Evolutionary conservation across 2,888 invertebrate species (phyloP), one percentile per base, ranked within the genome.

Genomic region (Leucophora obtusa): DNA sequence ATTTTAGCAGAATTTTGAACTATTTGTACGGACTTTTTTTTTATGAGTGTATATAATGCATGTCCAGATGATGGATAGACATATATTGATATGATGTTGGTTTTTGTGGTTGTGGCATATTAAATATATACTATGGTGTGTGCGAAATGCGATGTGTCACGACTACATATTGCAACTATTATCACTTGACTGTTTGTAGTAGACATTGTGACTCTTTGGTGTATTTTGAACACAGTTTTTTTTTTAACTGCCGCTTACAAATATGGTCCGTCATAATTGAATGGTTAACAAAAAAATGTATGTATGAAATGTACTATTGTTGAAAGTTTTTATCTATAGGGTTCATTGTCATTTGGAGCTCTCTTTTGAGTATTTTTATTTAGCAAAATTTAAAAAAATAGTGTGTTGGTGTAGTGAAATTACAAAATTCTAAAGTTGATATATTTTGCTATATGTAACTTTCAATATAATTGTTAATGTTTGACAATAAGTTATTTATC

Each of bases 201-300:
- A 77, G 77, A 77, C 77, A 66, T 59, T 65, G 53, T 77, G 77
- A 60, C 77, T 77, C 77, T 76, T 58, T 62, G 65, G 70, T 53
- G 77, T 51, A 15, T 38, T 51, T 28, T 6, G 35, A 65, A 7
- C 15, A 38, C 21, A 38, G 38, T 14, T 11, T 38, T 38, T 38
- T 35, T 38, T 38, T 47, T n/a, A n/a, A n/a, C n/a, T n/a, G 43
- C n/a, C 28, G 28, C 21, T 28, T 17, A 33, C 76, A 70, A 65
- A 63, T 76, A 70, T 71, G 59, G 65, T 60, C 53, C 71, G 33
- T 65, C 28, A 53, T 70, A 59, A 65, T 77, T 70, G 59, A 70
- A 65, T 71, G 63, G 65, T 59, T 47, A 43, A 65, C 38, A 24
- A 54, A 54, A n/a, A 21, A 54, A 14, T 14, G 10, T 24, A 24